phyloP scores from a whole-genome alignment of 2,888 invertebrate genomes.

The Drosophila formosana region DNA sequence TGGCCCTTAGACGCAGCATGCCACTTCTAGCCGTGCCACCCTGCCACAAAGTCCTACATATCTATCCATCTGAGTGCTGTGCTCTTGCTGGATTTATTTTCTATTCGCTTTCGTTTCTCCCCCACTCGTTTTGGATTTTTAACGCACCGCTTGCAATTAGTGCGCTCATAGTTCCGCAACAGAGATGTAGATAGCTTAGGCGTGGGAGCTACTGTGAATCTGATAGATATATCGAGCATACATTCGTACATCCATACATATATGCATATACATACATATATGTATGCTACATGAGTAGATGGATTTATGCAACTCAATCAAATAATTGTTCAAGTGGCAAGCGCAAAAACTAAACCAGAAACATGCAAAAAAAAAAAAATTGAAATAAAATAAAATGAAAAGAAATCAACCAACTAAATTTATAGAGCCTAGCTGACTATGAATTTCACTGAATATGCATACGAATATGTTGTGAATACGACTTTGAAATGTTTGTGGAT shows the following conservation, averaged over 20 bases:
- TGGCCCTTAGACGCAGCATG: slow-evolving; percentile 7
- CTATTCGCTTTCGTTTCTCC: not conserved
- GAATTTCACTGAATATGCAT: slow-evolving; percentile 7
- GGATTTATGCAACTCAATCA: slow-evolving; percentile 53
- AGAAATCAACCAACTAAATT: slow-evolving; percentile 13
- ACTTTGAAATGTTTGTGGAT: not conserved
- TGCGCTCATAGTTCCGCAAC: slow-evolving; percentile 39
- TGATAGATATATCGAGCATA: slow-evolving; percentile 33
- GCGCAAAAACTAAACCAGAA: slow-evolving; percentile 33
- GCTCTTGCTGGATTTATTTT: slow-evolving; percentile 43
- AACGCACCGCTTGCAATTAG: slow-evolving; percentile 73
- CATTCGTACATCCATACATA: not conserved
- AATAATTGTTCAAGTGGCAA: slow-evolving; percentile 57
- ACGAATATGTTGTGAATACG: slow-evolving; percentile 1
- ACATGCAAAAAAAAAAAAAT: slow-evolving; percentile 5
- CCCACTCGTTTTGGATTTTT: slow-evolving; percentile 47
- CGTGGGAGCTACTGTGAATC: slow-evolving; percentile 19
- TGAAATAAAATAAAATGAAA: not conserved
- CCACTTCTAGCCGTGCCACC: slow-evolving; percentile 7
- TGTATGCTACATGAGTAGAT: slow-evolving; percentile 9
- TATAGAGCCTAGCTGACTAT: not conserved
- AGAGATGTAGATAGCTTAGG: not conserved
- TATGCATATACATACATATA: not conserved
- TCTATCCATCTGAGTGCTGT: slow-evolving; percentile 28
- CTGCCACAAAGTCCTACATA: slow-evolving; percentile 28